A percentile compares a stretch with the other conserved stretches of the same genome.
phyloP scores from a whole-genome alignment of 2,113 vertebrate species.

The Melierax canorus region DNA sequence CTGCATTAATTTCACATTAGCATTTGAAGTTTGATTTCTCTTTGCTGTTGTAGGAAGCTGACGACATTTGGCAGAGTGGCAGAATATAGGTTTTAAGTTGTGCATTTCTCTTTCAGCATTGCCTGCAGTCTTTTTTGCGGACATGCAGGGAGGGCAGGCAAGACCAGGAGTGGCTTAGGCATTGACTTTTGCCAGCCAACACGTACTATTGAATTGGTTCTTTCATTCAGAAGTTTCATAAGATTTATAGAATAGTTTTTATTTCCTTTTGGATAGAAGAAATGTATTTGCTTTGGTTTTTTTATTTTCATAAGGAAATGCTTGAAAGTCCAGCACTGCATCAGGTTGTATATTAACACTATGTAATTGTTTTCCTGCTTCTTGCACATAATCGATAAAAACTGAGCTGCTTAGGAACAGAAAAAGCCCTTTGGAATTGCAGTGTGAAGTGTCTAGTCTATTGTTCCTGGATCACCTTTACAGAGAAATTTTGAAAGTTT shows the following conservation, averaged over 20 bases:
- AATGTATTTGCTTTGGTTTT: background rate
- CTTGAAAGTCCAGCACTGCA: background rate
- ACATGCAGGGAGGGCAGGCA: background rate
- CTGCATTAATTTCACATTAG: slow-evolving; percentile 23
- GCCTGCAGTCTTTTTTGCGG: background rate
- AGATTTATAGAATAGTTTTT: background rate
- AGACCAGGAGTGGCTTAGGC: background rate
- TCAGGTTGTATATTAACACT: background rate
- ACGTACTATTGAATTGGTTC: background rate
- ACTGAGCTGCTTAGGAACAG: background rate
- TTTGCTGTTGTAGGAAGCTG: background rate
- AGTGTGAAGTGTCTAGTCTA: background rate
- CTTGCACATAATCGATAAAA: background rate
- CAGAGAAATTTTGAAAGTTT: background rate
- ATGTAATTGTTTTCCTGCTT: background rate
- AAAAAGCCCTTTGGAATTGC: background rate
- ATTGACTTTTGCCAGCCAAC: background rate
- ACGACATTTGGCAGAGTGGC: background rate
- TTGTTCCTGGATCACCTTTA: background rate
- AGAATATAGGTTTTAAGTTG: background rate
- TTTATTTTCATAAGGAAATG: background rate
- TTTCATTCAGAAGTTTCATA: background rate
- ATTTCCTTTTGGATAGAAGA: background rate
- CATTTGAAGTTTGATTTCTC: background rate
- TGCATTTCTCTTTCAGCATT: background rate